A percentile compares a stretch with the other conserved stretches of the same genome.
Evolutionary conservation across 64 coral and sea anemone genomes (phyloP).

Genomic region (Anthopleura sola): DNA sequence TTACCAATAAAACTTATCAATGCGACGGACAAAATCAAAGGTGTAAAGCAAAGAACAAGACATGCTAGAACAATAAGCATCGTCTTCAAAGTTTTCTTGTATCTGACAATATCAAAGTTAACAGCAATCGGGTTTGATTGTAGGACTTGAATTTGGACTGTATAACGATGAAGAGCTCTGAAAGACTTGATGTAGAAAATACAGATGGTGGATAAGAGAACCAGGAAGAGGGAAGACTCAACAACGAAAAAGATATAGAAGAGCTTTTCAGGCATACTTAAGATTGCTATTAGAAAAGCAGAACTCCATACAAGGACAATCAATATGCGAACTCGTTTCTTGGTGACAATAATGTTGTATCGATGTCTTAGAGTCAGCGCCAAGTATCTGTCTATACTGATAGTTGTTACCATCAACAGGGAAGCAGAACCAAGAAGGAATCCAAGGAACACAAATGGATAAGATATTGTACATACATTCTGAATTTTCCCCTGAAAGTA

Average conservation of each 20-base stretch:
- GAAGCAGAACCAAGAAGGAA: no score
- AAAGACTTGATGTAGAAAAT: neutral
- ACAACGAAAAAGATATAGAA: neutral
- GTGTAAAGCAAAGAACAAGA: neutral
- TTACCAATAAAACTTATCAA: neutral
- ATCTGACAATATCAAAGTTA: neutral
- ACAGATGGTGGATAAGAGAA: no score
- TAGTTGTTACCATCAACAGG: no score
- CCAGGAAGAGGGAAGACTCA: neutral
- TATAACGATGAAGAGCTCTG: neutral
- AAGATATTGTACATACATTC: no score
- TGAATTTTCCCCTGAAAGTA: no score
- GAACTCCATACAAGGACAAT: neutral
- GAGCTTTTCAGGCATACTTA: neutral
- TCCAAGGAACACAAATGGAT: no score
- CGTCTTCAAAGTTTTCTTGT: conserved; percentile 21
- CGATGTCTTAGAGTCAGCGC: no score
- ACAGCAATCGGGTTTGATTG: neutral
- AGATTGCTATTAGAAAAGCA: neutral
- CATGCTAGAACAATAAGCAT: neutral
- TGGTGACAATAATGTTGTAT: conserved; percentile 18
- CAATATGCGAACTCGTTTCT: conserved; percentile 6
- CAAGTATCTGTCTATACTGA: no score
- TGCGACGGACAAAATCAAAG: neutral
- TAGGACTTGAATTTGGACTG: neutral